Conservation (phyloP, 1,140 invertebrate genomes). For the Xylocopa sonorina region DNA sequence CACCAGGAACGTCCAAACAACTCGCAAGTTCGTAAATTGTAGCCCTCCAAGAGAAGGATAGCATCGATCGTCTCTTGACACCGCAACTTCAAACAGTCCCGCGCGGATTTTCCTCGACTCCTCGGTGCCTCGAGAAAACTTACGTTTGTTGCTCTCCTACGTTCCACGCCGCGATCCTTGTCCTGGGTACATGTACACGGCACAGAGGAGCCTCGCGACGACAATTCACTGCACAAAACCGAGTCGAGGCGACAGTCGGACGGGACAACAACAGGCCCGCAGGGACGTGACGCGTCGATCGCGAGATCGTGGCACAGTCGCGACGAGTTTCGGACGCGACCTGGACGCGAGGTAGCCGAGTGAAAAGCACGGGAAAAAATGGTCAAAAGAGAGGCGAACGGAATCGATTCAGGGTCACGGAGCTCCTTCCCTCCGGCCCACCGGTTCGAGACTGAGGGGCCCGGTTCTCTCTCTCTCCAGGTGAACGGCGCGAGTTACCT, state of each 20-base stretch:
- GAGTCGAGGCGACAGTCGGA: conserved; percentile 6
- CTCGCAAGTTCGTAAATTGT: no score
- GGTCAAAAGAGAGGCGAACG: background rate
- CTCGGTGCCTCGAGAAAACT: conserved; percentile 25
- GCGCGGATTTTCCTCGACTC: no score
- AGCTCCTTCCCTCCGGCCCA: conserved; percentile 80
- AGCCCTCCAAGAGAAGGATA: no score
- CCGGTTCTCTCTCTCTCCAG: conserved; percentile 68
- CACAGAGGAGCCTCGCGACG: conserved; percentile 37
- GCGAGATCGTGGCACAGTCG: background rate
- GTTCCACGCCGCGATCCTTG: conserved; percentile 54
- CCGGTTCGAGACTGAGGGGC: conserved; percentile 77
- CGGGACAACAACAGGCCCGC: no score
- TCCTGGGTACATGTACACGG: conserved; percentile 63
- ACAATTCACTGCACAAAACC: conserved; percentile 61
- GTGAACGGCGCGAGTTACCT: conserved; percentile 75
- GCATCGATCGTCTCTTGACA: no score
- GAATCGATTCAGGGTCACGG: conserved; percentile 75
- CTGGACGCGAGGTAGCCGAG: no score
- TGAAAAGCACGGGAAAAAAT: background rate
- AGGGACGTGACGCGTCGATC: no score
- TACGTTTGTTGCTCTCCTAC: conserved; percentile 65
- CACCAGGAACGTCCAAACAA: background rate
- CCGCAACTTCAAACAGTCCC: no score
- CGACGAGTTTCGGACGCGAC: no score